Evolutionary conservation across 2,113 vertebrate species (phyloP).

Genomic region (Bothrops jararaca): DNA sequence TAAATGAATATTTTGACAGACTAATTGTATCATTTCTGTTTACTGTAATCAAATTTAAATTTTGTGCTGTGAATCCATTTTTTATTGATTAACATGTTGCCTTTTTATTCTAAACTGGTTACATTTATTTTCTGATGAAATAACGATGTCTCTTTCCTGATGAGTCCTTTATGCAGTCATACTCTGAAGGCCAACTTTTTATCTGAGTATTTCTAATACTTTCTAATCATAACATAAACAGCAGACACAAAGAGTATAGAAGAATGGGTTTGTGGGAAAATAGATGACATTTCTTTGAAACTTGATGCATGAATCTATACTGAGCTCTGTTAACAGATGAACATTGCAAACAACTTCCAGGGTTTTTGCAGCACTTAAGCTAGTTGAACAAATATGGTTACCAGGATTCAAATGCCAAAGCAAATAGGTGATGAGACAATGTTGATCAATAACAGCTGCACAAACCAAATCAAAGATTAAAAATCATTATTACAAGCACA

Average conservation of each 20-base stretch:
- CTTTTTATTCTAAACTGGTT: not conserved
- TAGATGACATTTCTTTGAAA: not conserved
- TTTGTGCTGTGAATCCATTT: slow-evolving; percentile 14
- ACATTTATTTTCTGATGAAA: slow-evolving; percentile 42
- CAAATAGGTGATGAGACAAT: slow-evolving; percentile 15
- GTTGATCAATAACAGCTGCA: slow-evolving; percentile 26
- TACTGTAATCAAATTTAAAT: slow-evolving; percentile 32
- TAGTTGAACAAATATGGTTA: slow-evolving; percentile 24
- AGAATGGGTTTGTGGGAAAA: not conserved
- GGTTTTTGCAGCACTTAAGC: slow-evolving; percentile 13
- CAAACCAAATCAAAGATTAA: slow-evolving; percentile 32
- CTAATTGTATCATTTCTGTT: not conserved
- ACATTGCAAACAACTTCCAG: not conserved
- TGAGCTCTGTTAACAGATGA: slow-evolving; percentile 4
- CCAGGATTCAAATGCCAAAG: slow-evolving; percentile 10
- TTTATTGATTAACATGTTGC: not conserved
- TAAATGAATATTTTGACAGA: slow-evolving; percentile 23
- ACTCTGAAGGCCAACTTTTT: slow-evolving; percentile 10
- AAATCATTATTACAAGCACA: slow-evolving; percentile 17
- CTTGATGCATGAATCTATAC: not conserved
- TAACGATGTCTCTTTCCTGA: slow-evolving; percentile 28
- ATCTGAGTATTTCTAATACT: slow-evolving; percentile 2
- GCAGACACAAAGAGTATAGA: not conserved
- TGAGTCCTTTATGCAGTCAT: not conserved
- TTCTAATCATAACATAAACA: slow-evolving; percentile 8